A percentile compares a stretch with the other conserved stretches of the same genome.
Evolutionary conservation across 2,888 invertebrate genomes (phyloP).

Genomic region (Synergus umbraculus): DNA sequence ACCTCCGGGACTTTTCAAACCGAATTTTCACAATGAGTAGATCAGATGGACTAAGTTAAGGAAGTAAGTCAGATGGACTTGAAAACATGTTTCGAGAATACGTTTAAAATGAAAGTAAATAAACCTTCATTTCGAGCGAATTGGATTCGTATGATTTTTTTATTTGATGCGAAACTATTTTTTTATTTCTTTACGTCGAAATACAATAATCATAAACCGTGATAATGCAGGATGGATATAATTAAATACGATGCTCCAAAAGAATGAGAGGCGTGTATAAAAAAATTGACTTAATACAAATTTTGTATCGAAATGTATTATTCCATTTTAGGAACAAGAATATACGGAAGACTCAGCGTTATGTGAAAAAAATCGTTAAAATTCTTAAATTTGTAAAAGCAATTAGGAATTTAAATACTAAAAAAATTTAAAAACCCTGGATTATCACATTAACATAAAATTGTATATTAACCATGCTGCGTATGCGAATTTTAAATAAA

Average conservation of each 20-base stretch:
- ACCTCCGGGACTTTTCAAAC: slow-evolving; percentile 31
- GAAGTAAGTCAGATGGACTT: not conserved
- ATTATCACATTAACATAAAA: not conserved
- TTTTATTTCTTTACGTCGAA: slow-evolving; percentile 3
- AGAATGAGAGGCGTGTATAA: not conserved
- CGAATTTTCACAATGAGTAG: slow-evolving; percentile 22
- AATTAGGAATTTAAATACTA: not conserved
- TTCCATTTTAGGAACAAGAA: not conserved
- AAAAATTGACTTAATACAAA: not conserved
- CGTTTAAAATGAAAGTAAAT: slow-evolving; percentile 9
- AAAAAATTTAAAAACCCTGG: not conserved
- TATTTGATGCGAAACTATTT: not conserved
- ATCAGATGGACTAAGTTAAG: not conserved
- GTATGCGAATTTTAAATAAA: not conserved
- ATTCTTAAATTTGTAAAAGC: not conserved
- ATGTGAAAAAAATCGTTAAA: not conserved
- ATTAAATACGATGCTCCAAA: not conserved
- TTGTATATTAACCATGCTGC: slow-evolving; percentile 3
- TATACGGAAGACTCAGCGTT: not conserved
- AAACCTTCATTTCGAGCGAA: not conserved
- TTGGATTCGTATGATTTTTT: slow-evolving; percentile 7
- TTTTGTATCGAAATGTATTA: not conserved
- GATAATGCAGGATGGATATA: not conserved
- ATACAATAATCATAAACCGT: slow-evolving; percentile 1
- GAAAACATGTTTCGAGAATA: slow-evolving; percentile 23